phyloP scores from a whole-genome alignment of 2,113 vertebrate species.

The Bucco capensis region DNA sequence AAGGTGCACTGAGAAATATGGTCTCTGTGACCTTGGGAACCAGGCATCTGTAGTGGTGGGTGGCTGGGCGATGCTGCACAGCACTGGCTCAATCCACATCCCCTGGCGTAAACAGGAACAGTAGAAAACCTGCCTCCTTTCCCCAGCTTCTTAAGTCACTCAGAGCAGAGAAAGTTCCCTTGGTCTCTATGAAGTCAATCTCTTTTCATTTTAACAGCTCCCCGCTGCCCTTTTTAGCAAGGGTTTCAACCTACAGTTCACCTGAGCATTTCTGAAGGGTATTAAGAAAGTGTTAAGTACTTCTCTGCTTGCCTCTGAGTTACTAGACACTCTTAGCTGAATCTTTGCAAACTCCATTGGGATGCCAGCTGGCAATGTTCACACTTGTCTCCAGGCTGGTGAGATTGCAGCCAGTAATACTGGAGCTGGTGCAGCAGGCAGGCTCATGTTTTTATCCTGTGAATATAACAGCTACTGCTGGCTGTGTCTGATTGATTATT shows the following conservation, averaged over 20 bases:
- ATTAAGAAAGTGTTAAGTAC: background rate
- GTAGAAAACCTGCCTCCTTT: background rate
- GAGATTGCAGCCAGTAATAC: background rate
- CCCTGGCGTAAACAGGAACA: background rate
- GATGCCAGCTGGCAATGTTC: background rate
- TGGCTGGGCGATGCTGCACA: background rate
- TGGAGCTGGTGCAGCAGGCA: background rate
- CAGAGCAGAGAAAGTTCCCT: background rate
- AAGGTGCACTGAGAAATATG: background rate
- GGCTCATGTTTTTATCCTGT: background rate
- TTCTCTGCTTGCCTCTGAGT: background rate
- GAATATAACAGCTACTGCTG: background rate
- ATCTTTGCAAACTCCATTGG: rapidly evolving
- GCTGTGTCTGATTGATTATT: background rate
- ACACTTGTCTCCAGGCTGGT: background rate
- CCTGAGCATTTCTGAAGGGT: background rate
- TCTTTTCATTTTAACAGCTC: background rate
- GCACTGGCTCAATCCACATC: background rate
- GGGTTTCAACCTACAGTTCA: background rate
- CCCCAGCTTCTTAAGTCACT: background rate
- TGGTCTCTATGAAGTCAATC: background rate
- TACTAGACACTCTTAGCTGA: background rate
- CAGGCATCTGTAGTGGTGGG: background rate
- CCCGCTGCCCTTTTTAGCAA: background rate
- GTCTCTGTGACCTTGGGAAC: background rate